Percentiles rank a stretch among this genome's conserved stretches.
These are phyloP conservation scores for Caloenas nicobarica DNA, from an alignment of 2,113 vertebrate genomes.

Conservation along the genomic window DNA sequence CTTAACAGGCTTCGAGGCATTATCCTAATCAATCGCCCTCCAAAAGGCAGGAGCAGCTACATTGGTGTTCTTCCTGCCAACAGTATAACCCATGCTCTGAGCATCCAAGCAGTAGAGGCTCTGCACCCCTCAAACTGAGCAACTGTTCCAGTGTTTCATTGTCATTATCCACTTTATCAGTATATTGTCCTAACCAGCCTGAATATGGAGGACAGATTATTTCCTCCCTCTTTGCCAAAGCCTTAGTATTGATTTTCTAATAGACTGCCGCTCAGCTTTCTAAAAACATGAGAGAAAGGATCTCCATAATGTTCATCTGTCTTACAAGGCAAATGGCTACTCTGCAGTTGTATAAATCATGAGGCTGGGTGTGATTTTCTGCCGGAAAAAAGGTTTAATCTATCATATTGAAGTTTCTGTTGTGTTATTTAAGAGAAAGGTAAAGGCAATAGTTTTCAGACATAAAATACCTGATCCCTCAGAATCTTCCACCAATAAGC, in stretches of 20 bases:
- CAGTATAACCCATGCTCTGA: neutral
- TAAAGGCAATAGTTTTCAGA: neutral
- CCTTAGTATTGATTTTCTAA: neutral
- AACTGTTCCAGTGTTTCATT: neutral
- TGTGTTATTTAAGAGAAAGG: neutral
- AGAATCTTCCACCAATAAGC: neutral
- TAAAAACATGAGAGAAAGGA: neutral
- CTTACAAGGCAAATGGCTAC: neutral
- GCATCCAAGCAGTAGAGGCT: neutral
- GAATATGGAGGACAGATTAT: neutral
- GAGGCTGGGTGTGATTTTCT: neutral
- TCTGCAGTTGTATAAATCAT: conserved; percentile 17
- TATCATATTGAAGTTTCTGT: neutral
- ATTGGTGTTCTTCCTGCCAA: neutral
- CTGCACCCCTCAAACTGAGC: neutral
- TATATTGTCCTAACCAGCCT: neutral
- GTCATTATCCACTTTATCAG: neutral
- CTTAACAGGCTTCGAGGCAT: neutral
- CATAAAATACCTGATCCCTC: neutral
- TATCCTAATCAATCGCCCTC: neutral
- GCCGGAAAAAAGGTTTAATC: neutral
- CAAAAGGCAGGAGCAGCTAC: neutral
- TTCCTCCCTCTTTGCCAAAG: neutral
- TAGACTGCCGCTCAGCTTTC: conserved; percentile 1
- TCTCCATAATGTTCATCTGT: neutral